phyloP scores from a whole-genome alignment of 2,797 vertebrate species.

The Hybognathus amarus region DNA sequence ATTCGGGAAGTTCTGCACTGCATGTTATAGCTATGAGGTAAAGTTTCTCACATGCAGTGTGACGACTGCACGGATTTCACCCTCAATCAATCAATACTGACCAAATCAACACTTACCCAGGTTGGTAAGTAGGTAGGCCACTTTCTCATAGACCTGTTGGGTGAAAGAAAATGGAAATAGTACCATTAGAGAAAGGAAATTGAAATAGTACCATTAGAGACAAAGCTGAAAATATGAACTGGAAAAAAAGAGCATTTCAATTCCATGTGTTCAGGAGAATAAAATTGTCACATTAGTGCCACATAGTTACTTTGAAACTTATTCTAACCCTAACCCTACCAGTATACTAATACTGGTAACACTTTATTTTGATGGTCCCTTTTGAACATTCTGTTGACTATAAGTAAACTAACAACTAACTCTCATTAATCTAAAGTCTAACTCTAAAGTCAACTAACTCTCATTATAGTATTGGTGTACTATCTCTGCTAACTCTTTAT shows the following conservation, averaged over 20 bases:
- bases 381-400: no score
- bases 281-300: background rate
- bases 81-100: background rate
- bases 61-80: background rate
- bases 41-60: background rate
- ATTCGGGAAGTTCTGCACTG: slow-evolving; percentile 6
- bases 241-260: background rate
- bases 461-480: no score
- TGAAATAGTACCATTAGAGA: slow-evolving; percentile 1
- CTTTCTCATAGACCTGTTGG: slow-evolving; percentile 95
- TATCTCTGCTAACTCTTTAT: no score
- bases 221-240: background rate
- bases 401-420: no score
- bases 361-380: no score
- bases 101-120: slow-evolving; percentile 82
- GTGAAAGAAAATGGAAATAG: slow-evolving; percentile 1
- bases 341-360: no score
- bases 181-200: slow-evolving; percentile 32
- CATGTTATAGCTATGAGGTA: background rate
- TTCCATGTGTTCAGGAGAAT: background rate
- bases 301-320: background rate
- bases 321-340: no score
- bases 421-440: no score
- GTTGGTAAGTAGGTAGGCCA: slow-evolving; percentile 96
- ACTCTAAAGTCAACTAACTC: no score